Base-by-base conservation (phyloP, 2,797 vertebrate species). In the Menidia menidia region DNA sequence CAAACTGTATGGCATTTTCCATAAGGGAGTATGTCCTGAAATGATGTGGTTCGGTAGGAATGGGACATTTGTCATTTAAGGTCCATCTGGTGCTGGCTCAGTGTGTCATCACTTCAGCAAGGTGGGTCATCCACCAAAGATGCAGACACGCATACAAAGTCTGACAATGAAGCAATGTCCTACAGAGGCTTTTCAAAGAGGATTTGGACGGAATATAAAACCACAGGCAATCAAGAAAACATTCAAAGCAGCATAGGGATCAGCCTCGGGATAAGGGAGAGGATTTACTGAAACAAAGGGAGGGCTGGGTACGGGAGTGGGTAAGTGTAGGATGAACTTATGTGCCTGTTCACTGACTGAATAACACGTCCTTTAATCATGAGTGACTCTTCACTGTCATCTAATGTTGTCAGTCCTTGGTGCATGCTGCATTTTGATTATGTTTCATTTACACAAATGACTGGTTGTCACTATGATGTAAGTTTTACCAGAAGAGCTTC, bases 151-250 rank as follows among this genome's bases (percentile, higher is more conserved):
- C 55, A 55, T 64, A 68, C 47, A 15, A 55, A 71, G 63, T 80
- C 66, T 70, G 61, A 90, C 85, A 89, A 79, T 80, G 73, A 69
- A 60, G 66, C 68, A 60, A 79, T 92, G 88, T 87, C 55, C 77
- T 82, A 65, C 64, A 77, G 87, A 85, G 75, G 63, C 82, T 86
- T 62, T 70, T 73, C 59, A 88, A 88, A 91, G 85, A 88, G 92
- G 90, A 90, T 93, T 91, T 88, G 73, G 75, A 81, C 74, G 86
- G 68, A 80, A 76, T 80, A 85, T 80, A 84, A 86, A 88, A 82
- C 79, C 14, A 2, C 57, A 76, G 80, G 75, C 83, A 91, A 90
- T 92, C 87, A 88, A 86, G 88, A 82, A 84, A 82, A 77, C 77
- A 81, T 84, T 79, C 83, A 88, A 82, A 89, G 74, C 71, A 76